A percentile compares a stretch with the other conserved stretches of the same genome.
Conservation (phyloP, 2,797 vertebrate species). For the Argya squamiceps region DNA sequence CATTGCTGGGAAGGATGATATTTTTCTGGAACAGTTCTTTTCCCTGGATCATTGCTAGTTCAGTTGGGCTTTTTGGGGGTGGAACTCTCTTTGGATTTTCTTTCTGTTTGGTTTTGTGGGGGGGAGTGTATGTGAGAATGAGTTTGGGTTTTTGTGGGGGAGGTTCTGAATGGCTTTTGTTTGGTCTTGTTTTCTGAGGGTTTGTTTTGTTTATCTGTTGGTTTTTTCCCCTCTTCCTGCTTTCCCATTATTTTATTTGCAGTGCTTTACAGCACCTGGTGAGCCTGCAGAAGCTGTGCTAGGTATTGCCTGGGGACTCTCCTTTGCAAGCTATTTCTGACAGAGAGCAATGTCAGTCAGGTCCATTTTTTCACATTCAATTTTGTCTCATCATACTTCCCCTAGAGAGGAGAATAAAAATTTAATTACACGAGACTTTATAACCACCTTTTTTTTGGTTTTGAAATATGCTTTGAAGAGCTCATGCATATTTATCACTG, state of each 20-base stretch:
- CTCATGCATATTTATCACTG: neutral
- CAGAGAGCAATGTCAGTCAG: neutral
- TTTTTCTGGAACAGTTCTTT: neutral
- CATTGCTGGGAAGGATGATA: neutral
- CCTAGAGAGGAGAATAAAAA: slow-evolving; percentile 12
- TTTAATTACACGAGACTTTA: neutral
- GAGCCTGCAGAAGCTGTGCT: neutral
- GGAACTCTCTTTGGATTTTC: neutral
- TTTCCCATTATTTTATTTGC: neutral
- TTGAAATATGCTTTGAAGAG: neutral
- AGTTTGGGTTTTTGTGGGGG: neutral
- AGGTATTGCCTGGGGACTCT: neutral
- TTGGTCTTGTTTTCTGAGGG: neutral
- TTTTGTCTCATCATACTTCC: neutral
- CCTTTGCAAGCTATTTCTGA: neutral
- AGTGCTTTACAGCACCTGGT: neutral
- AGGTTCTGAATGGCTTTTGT: neutral
- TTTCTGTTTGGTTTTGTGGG: neutral
- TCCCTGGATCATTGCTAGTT: neutral
- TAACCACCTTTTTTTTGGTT: neutral
- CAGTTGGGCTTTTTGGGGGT: neutral
- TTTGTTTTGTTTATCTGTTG: neutral
- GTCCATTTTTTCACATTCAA: neutral
- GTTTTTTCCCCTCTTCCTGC: fast-evolving
- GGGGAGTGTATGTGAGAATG: neutral